Conservation (phyloP, 2,888 invertebrate genomes). For the Standfussiana lucernea region DNA sequence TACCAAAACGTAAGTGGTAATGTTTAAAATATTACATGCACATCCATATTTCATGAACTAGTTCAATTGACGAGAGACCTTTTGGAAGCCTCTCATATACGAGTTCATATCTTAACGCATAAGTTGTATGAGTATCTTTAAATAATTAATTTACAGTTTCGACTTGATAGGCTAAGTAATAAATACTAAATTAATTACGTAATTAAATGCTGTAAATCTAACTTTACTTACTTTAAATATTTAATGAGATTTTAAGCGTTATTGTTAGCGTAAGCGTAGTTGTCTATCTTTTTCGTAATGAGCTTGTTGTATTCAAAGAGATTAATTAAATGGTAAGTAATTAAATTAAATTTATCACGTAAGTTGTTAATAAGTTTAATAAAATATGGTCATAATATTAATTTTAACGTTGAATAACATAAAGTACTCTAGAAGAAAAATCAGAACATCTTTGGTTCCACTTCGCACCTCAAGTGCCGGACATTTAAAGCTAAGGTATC, state of each 20-base stretch:
- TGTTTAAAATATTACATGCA: conserved; percentile 42
- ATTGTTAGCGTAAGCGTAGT: neutral
- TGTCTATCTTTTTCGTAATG: neutral
- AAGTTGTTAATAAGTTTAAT: neutral
- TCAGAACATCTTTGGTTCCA: neutral
- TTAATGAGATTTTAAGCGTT: neutral
- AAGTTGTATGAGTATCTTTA: conserved; percentile 8
- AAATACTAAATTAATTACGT: conserved; percentile 22
- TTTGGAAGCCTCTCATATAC: conserved; percentile 29
- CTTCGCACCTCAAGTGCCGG: conserved; percentile 22
- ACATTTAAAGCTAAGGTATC: conserved; percentile 64
- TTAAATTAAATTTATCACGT: neutral
- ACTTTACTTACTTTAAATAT: neutral
- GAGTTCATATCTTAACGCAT: neutral
- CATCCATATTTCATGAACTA: conserved; percentile 44
- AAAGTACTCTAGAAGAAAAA: conserved; percentile 16
- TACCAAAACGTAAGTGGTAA: neutral
- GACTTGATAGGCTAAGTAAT: conserved; percentile 16
- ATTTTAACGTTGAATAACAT: neutral
- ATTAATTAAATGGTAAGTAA: neutral
- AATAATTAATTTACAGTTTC: conserved; percentile 35
- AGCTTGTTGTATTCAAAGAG: neutral
- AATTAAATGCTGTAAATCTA: conserved; percentile 8
- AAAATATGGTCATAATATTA: neutral
- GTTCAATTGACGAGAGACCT: conserved; percentile 46